Base-by-base conservation (phyloP, 2,888 invertebrate genomes). In the Phalera bucephala region DNA sequence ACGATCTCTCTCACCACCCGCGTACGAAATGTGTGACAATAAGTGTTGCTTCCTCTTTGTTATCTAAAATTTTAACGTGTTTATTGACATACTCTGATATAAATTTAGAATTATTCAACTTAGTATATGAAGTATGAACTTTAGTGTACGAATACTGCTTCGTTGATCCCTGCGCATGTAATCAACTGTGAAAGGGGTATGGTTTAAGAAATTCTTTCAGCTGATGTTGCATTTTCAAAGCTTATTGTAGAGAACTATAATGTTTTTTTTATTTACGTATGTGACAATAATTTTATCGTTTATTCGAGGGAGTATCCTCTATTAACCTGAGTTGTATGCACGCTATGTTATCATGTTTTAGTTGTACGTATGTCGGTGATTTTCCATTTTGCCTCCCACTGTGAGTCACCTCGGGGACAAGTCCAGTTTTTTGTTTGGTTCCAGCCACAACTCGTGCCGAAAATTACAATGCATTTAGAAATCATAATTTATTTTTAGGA, bases 11-110 rank as follows among this genome's bases (percentile, higher is more conserved):
- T 61, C 63, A 56, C 57, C 52, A 52, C 62, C 70, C 80, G 81
- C 79, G 80, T 72, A 83, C 80, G 85, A 64, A 89, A 87, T 76
- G 84, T 88, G 86, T 87, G 89, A 89, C 89, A 89, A 89, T 89
- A 89, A 89, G 80, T 86, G 84, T 86, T 83, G 80, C 87, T 88
- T 86, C 87, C 85, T 82, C 73, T 80, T 78, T 80, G 72, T 74
- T 80, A 76, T 72, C 56, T 76, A 76, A 69, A 62, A 72, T 77
- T 80, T 77, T 66, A 52, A 74, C 59, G 67, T 68, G 67, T 76
- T 73, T 73, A 64, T 71, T 69, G 45, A 63, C 55, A 45, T 60
- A 44, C 42, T 31, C 41, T 48, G 43, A 57, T 43, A 40, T 45
- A 50, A 52, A 52, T 37, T 45, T 47, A 52, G 37, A 51, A 41